Evolutionary conservation across 2,888 invertebrate species (phyloP).

Genomic region (Onthophagus sagittarius): DNA sequence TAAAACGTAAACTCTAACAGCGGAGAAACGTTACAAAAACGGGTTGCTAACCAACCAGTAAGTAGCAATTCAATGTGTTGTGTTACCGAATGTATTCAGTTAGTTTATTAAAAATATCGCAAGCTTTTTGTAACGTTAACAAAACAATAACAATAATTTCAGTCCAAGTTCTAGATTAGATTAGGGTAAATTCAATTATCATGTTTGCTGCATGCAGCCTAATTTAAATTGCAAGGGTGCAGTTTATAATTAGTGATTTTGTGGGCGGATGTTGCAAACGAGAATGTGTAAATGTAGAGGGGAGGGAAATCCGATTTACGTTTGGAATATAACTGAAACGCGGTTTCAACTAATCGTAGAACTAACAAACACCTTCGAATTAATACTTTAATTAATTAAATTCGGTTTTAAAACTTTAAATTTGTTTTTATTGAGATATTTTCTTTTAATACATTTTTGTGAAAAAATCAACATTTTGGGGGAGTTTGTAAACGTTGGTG

Average conservation of each 20-base stretch:
- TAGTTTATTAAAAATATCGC: not conserved
- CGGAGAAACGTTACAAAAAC: not conserved
- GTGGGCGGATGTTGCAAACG: not conserved
- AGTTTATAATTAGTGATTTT: not conserved
- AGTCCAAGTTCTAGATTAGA: not conserved
- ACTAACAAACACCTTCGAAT: too few species aligned
- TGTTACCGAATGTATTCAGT: not conserved
- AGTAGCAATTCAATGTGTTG: not conserved
- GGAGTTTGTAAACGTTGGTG: too few species aligned
- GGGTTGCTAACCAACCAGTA: not conserved
- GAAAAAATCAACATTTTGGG: too few species aligned
- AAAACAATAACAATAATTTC: not conserved
- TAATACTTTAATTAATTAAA: not conserved
- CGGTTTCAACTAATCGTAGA: not conserved
- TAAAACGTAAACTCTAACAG: not conserved
- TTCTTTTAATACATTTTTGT: too few species aligned
- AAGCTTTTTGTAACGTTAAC: not conserved
- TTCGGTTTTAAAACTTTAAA: too few species aligned
- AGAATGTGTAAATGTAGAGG: not conserved
- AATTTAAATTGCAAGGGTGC: not conserved
- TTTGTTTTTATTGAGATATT: too few species aligned
- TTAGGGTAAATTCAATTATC: not conserved
- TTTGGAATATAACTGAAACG: not conserved
- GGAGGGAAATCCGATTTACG: not conserved
- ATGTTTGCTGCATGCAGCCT: not conserved